phyloP scores from a whole-genome alignment of 2,797 vertebrate species.

The Schizopygopsis malacanthus region DNA sequence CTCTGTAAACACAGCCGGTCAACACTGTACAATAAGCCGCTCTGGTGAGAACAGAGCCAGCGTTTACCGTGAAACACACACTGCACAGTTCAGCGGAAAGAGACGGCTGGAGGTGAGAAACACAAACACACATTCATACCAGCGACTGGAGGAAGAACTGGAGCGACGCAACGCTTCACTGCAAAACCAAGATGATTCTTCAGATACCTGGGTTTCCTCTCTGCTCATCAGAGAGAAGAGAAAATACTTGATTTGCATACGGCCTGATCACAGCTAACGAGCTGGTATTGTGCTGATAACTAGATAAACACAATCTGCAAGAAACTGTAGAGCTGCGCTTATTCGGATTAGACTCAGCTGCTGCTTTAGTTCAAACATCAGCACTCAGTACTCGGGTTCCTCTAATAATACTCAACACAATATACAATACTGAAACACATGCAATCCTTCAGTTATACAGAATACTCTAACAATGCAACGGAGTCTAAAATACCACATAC shows the following conservation, averaged over 20 bases:
- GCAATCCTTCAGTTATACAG: too few species aligned
- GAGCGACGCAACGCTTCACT: background rate
- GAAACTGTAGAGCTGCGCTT: background rate
- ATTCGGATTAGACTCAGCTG: background rate
- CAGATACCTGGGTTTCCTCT: background rate
- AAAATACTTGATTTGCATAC: slow-evolving; percentile 1
- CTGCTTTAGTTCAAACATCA: background rate
- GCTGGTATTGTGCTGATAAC: background rate
- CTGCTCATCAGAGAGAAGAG: background rate
- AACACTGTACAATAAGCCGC: background rate
- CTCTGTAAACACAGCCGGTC: background rate
- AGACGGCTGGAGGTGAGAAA: background rate
- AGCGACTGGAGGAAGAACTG: background rate
- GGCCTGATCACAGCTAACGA: background rate
- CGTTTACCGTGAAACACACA: background rate
- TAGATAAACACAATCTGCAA: background rate
- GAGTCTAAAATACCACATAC: background rate
- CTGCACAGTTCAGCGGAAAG: slow-evolving; percentile 20
- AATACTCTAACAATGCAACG: too few species aligned
- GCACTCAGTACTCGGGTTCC: background rate
- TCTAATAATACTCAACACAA: background rate
- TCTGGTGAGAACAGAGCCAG: background rate
- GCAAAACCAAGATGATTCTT: background rate
- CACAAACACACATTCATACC: background rate
- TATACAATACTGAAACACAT: background rate